Evolutionary conservation across 2,888 invertebrate genomes (phyloP), one percentile per base, ranked within the genome.

Genomic region (Volucella inanis): DNA sequence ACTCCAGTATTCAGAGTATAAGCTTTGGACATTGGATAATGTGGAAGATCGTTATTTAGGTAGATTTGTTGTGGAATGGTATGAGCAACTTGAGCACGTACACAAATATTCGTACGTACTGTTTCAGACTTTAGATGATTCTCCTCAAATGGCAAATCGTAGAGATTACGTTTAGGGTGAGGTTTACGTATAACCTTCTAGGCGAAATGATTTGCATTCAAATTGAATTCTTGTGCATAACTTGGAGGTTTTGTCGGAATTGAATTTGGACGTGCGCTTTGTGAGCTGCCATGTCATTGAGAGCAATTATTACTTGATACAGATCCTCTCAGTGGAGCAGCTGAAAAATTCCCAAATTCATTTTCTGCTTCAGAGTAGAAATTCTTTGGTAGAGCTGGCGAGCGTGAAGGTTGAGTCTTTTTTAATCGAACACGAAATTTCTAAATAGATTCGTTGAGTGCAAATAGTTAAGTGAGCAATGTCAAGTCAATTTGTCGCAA

Each of bases 401-500:
- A 92, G 52, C 92, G 92, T 11, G 91, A 82, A 3, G 90, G 89
- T 45, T 92, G 92, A 79, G 91, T 91, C 81, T 92, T 92, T 82
- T 92, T 92, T 78, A 95, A 92, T 67, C 95, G 94, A 87, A 95
- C 94, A 54, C 96, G 94, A 93, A 97, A 98, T 78, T 98, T 96
- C 89, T 98, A 97, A 91, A 98, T 97, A 38, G 97, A 96, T 92
- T 98, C 98, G 92, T 98, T 97, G 70, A 98, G 93, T 0, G 97
- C 95, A 97, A 98, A 97, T 87, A 98, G 93, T 92, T 98, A 98
- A 0, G 97, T 97, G 8, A 98, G 94, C 59, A 98, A 93, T 0
- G 97, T 97, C 87, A 98, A 93, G 92, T 98, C 98, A 91, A 98
- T 91, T 91, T 98, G 97, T 49, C 98, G 94, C 11, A 98, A 93